These are phyloP conservation scores for Lepidochitona cinerea DNA, from an alignment of 2,888 invertebrate genomes.

Conservation along the genomic window DNA sequence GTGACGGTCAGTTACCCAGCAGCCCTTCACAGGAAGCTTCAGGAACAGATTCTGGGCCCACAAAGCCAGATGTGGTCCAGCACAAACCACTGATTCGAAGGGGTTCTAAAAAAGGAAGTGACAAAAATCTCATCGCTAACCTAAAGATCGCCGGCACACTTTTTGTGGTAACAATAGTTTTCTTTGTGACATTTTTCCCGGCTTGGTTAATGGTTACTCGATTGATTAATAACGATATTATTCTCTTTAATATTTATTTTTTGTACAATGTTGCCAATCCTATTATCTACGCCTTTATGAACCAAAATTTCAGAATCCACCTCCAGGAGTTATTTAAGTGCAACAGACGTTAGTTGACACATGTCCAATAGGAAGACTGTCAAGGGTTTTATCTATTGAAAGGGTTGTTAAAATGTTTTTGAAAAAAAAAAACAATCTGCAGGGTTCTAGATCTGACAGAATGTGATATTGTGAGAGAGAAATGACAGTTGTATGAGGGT, in stretches of 20 bases:
- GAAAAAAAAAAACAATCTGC: too few species aligned
- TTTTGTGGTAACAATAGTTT: constrained; percentile 5
- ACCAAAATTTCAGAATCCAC: constrained; percentile 20
- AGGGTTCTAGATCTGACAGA: too few species aligned
- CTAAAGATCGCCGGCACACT: constrained; percentile 8
- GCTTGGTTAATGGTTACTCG: constrained; percentile 2
- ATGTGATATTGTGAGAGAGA: too few species aligned
- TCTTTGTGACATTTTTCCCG: constrained; percentile 8
- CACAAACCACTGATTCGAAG: not conserved
- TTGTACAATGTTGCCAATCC: constrained; percentile 30
- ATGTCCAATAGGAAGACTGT: too few species aligned
- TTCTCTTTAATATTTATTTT: constrained; percentile 26
- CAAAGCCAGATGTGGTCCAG: not conserved
- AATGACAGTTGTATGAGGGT: too few species aligned
- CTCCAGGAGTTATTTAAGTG: not conserved
- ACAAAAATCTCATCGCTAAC: not conserved
- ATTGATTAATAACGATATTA: not conserved
- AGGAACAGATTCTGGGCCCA: not conserved
- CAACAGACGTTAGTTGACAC: not conserved
- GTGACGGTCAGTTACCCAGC: not conserved
- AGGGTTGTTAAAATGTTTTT: too few species aligned
- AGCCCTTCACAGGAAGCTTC: not conserved
- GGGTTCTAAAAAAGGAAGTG: not conserved
- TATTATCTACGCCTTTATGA: constrained; percentile 30
- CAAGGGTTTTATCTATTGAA: too few species aligned